Conservation (phyloP, 2,797 vertebrate species). For the Toxotes lorentzi region DNA sequence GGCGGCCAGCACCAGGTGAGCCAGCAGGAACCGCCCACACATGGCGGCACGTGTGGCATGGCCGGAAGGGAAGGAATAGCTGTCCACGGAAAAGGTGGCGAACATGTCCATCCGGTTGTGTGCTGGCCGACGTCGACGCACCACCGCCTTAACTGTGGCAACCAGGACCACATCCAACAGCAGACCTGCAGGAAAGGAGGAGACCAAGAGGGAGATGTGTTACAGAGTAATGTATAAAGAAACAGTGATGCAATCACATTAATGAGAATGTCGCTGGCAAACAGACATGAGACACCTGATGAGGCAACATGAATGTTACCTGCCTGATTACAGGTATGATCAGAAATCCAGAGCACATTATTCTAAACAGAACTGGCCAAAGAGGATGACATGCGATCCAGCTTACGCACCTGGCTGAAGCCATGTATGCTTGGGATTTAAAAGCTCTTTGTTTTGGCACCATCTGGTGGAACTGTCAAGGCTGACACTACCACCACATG, state of each 20-base stretch:
- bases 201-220: not conserved
- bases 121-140: constrained; percentile 91
- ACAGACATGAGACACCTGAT: not conserved
- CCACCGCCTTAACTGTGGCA: constrained; percentile 89
- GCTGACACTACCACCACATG: not conserved
- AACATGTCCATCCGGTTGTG: constrained; percentile 99
- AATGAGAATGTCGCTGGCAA: not conserved
- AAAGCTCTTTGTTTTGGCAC: not conserved
- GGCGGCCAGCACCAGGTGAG: constrained; percentile 93
- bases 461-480: constrained; percentile 24
- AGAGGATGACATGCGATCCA: not conserved
- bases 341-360: not conserved
- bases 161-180: constrained; percentile 94
- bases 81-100: constrained; percentile 94
- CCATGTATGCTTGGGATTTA: not conserved
- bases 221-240: not conserved
- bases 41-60: constrained; percentile 95
- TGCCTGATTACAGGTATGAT: not conserved
- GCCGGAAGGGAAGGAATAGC: constrained; percentile 97
- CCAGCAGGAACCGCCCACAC: constrained; percentile 93
- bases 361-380: not conserved
- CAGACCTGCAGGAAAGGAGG: constrained; percentile 80
- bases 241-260: not conserved
- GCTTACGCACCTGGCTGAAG: not conserved
- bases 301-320: not conserved